Base-by-base conservation (phyloP, 2,888 invertebrate species). In the Drosophila tripunctata region DNA sequence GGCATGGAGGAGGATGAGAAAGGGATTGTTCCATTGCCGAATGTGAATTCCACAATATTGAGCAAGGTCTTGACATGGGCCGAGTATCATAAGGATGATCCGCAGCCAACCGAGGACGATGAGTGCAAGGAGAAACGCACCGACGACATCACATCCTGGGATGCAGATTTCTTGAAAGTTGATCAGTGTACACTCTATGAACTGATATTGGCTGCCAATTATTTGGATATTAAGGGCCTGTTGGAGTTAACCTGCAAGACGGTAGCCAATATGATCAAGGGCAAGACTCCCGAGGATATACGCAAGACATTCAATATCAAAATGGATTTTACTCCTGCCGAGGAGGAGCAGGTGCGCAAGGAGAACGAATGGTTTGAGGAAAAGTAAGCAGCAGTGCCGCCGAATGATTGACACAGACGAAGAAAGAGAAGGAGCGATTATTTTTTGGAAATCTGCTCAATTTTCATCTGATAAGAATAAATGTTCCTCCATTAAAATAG, bases 281-380 rank as follows among this genome's bases (percentile, higher is more conserved):
- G 80, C 22, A 81, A 86, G 52, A 83, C 81, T 2, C 86, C 86
- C 1, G 83, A 86, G 58, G 81, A 86, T 14, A 81, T 81, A 3
- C 83, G 81, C 15, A 81, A 81, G 50, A 81, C 86, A 2, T 81
- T 81, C 27, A 81, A 85, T 60, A 81, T 81, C 19, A 81, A 81
- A 22, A 82, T 79, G 56, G 80, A 81, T 22, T 81, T 81, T 3
- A 85, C 85, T 30, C 65, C 80, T 6, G 79, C 85, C 45, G 85
- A 81, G 52, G 80, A 81, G 72, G 86, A 81, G n/a, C n/a, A n/a
- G n/a, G n/a, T n/a, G n/a, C n/a, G n/a, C n/a, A n/a, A n/a, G n/a
- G n/a, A n/a, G n/a, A 85, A 85, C 61, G 83, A 81, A 31, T 81
- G 80, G 86, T 85, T 86, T 36, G 83, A 81, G 66, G 83, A 85